Conservation (phyloP, 1,140 invertebrate genomes). For the Chymomyza costata region DNA sequence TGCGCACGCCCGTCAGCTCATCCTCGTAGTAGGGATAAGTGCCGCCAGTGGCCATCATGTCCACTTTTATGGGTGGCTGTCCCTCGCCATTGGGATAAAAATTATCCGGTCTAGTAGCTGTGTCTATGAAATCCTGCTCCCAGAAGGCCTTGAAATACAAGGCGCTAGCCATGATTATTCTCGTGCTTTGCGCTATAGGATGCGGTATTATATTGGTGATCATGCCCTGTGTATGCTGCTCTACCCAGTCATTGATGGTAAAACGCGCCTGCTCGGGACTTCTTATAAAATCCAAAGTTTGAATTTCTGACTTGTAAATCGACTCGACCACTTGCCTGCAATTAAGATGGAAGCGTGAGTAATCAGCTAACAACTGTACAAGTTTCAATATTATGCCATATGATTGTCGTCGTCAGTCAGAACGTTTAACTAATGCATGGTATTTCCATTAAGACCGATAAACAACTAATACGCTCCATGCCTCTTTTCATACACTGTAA, state of each 20-base stretch:
- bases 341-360: constrained; percentile 16
- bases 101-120: constrained; percentile 75
- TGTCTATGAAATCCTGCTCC: constrained; percentile 81
- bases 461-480: no score
- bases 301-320: constrained; percentile 78
- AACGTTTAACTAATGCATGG: no score
- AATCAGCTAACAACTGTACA: not conserved
- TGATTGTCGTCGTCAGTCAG: no score
- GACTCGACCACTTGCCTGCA: constrained; percentile 70
- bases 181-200: constrained; percentile 76
- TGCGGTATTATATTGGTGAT: constrained; percentile 79
- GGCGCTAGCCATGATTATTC: constrained; percentile 83
- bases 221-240: constrained; percentile 79
- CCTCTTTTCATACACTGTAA: no score
- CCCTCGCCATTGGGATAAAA: constrained; percentile 76
- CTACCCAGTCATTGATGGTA: constrained; percentile 82
- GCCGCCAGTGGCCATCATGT: constrained; percentile 81
- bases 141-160: constrained; percentile 87
- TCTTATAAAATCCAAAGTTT: constrained; percentile 78
- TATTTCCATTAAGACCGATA: not conserved
- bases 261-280: constrained; percentile 73
- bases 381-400: not conserved
- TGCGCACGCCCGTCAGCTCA: constrained; percentile 75
- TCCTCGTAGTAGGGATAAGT: constrained; percentile 61
- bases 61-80: constrained; percentile 76